phyloP scores from a whole-genome alignment of 2,113 vertebrate species.

The Oncorhynchus keta region DNA sequence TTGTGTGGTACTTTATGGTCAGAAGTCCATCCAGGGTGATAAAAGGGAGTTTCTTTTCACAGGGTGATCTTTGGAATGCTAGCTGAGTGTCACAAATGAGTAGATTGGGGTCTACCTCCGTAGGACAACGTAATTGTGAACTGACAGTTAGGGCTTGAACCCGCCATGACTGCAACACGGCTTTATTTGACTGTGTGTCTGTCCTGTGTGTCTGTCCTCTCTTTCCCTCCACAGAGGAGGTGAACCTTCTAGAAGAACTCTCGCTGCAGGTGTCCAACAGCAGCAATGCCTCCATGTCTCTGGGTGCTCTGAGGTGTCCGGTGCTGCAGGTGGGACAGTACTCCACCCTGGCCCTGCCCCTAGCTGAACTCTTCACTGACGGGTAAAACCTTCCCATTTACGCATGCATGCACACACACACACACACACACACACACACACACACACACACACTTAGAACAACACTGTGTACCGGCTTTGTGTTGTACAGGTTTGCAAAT shows the following conservation, averaged over 20 bases:
- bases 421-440: not conserved
- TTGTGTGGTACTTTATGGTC: too few species aligned
- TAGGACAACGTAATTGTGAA: too few species aligned
- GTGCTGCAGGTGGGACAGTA: conserved; percentile 68
- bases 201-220: conserved; percentile 10
- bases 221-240: conserved; percentile 68
- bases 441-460: not conserved
- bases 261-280: conserved; percentile 52
- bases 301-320: conserved; percentile 70
- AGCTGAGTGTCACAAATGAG: too few species aligned
- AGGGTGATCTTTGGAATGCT: too few species aligned
- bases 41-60: too few species aligned
- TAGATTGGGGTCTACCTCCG: too few species aligned
- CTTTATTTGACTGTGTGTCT: conserved; percentile 2
- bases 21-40: too few species aligned
- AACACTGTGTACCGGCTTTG: not conserved
- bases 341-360: conserved; percentile 45
- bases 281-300: conserved; percentile 73
- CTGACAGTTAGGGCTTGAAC: too few species aligned
- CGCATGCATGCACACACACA: not conserved
- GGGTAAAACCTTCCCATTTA: conserved; percentile 60
- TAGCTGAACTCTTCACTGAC: conserved; percentile 72
- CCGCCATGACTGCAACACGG: too few species aligned
- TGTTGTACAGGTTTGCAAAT: conserved; percentile 75
- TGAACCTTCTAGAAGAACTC: conserved; percentile 79